Evolutionary conservation across 2,797 vertebrate genomes (phyloP).

Genomic region (Simalia tracyae): DNA sequence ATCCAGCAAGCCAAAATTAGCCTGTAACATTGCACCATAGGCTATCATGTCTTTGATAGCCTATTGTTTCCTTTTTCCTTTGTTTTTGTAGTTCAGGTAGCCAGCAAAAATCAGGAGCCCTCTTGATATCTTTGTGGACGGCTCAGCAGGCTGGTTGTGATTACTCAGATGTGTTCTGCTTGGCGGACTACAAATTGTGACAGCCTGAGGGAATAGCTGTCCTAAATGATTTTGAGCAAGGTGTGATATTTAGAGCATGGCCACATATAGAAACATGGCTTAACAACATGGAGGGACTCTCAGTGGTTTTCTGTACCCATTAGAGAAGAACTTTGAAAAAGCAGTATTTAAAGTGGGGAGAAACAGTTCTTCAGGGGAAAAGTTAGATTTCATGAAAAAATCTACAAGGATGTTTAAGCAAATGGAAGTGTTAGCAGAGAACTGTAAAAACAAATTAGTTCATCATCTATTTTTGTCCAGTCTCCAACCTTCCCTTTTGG

Average conservation of each 20-base stretch:
- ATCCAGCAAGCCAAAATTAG: background rate
- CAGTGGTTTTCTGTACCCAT: background rate
- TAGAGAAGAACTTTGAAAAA: constrained; percentile 7
- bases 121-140: background rate
- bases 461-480: background rate
- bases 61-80: background rate
- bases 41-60: background rate
- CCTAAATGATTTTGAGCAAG: background rate
- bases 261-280: background rate
- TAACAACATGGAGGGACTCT: background rate
- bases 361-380: background rate
- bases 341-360: background rate
- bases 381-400: background rate
- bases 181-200: background rate
- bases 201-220: background rate
- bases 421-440: background rate
- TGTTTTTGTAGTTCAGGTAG: background rate
- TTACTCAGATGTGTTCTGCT: background rate
- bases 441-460: background rate
- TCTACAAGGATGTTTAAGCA: background rate
- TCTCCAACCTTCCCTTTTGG: background rate
- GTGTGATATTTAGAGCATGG: background rate
- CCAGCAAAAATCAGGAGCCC: background rate
- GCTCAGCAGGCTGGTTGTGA: background rate
- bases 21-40: background rate